Evolutionary conservation across 2,888 invertebrate genomes (phyloP), one percentile per base, ranked within the genome.

Genomic region (Nemoura dubitans): DNA sequence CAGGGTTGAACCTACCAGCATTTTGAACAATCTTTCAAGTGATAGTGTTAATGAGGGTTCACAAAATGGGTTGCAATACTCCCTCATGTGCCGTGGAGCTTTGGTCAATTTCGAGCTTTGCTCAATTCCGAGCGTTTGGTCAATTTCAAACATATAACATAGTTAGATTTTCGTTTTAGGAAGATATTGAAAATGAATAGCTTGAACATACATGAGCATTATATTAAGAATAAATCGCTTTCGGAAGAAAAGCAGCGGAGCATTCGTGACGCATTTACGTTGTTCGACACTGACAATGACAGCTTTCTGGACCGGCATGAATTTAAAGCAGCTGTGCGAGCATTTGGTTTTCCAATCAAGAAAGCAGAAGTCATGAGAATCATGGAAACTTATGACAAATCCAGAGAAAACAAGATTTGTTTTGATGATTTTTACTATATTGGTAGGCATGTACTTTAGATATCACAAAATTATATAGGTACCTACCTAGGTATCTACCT

Each of bases 251-350:
- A 88, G 85, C 89, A 89, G 86, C 87, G 83, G 36, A 87, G 85
- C 30, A 88, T 90, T 76, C 88, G 89, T 82, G 89, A 89, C 78
- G 89, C 87, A 26, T 90, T 90, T 87, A 86, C 87, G 29, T 88
- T 89, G 43, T 89, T 90, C 89, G 90, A 90, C 29, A 87, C 87
- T 28, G 89, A 90, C 86, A 88, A 87, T 28, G 90, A 90, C 87
- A 89, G 89, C 86, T 89, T 88, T 86, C 87, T 90, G 87, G 89
- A 90, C 89, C 90, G 90, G 87, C 84, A 90, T 82, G 90, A 90
- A 88, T 88, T 88, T 86, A 90, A 90, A 87, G 89, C 89, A 29
- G 89, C 89, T 2, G 88, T 89, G 36, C 89, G 88, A 86, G 89
- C 90, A 42, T 87, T 90, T 10, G 90, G 90, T 77, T 89, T 90